Conservation (phyloP, 2,797 vertebrate genomes). For the Danio albolineatus region DNA sequence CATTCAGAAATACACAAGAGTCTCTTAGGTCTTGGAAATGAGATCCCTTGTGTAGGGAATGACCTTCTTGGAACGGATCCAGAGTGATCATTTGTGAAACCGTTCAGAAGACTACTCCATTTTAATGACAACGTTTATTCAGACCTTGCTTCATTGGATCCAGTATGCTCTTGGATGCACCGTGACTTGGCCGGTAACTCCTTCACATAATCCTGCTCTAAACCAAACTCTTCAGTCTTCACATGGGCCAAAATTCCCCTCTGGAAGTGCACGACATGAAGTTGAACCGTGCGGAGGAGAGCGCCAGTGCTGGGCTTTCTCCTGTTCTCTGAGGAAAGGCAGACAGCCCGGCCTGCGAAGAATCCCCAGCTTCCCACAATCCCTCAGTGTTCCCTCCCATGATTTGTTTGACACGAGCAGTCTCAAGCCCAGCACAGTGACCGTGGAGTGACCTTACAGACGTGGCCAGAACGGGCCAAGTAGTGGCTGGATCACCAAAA, state of each 20-base stretch:
- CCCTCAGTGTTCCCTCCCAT: conserved; percentile 71
- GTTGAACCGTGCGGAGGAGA: conserved; percentile 69
- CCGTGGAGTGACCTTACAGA: conserved; percentile 74
- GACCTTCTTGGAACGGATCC: conserved; percentile 44
- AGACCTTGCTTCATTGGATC: conserved; percentile 12
- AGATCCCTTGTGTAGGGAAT: conserved; percentile 47
- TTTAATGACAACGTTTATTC: conserved; percentile 13
- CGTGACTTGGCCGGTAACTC: conserved; percentile 58
- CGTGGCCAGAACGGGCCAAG: conserved; percentile 58
- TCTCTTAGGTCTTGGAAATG: conserved; percentile 45
- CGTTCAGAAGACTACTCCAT: conserved; percentile 10
- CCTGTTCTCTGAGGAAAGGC: conserved; percentile 77
- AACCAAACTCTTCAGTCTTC: conserved; percentile 31
- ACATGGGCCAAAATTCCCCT: conserved; percentile 74
- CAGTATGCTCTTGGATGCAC: background rate
- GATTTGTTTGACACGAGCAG: conserved; percentile 77
- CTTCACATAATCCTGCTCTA: conserved; percentile 24
- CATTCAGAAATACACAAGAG: conserved; percentile 5
- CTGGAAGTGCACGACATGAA: conserved; percentile 71
- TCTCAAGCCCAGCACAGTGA: conserved; percentile 72
- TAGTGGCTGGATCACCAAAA: conserved; percentile 20
- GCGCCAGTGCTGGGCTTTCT: conserved; percentile 58
- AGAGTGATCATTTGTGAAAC: conserved; percentile 30
- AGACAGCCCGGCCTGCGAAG: conserved; percentile 74
- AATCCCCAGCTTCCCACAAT: conserved; percentile 73